Percentiles rank a stretch among this genome's conserved stretches.
phyloP scores from a whole-genome alignment of 2,113 vertebrate genomes.

The Passer domesticus region DNA sequence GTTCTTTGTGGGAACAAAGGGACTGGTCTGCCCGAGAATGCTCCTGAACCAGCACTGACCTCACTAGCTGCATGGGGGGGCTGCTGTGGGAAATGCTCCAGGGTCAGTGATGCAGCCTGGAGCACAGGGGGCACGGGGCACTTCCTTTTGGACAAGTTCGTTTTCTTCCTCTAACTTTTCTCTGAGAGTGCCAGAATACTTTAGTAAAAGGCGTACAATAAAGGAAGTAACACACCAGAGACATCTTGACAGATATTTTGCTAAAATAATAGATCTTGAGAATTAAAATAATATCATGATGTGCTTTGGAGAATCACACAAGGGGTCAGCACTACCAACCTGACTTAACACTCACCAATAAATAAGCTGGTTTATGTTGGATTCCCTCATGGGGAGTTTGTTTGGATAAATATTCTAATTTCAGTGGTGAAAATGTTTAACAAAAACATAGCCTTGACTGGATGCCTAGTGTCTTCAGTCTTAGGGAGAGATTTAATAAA shows the following conservation, averaged over 20 bases:
- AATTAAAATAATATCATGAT: neutral
- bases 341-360: neutral
- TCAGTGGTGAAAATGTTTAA: slow-evolving; percentile 19
- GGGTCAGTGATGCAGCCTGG: neutral
- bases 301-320: neutral
- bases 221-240: neutral
- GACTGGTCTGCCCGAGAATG: neutral
- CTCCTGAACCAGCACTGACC: neutral
- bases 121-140: fast-evolving
- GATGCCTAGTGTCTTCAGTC: neutral
- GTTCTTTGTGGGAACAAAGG: neutral
- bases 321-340: neutral
- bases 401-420: slow-evolving; percentile 13
- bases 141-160: neutral
- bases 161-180: neutral
- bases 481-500: slow-evolving; percentile 19
- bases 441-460: neutral
- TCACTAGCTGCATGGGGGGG: neutral
- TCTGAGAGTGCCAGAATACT: neutral
- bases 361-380: neutral
- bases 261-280: neutral
- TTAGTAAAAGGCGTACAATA: neutral
- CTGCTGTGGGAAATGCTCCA: neutral
- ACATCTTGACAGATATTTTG: neutral
- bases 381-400: neutral